Percentiles rank a stretch among this genome's conserved stretches.
These are phyloP conservation scores for Scolanthus callimorphus DNA, from an alignment of 92 coral and sea anemone species.

Conservation along the genomic window DNA sequence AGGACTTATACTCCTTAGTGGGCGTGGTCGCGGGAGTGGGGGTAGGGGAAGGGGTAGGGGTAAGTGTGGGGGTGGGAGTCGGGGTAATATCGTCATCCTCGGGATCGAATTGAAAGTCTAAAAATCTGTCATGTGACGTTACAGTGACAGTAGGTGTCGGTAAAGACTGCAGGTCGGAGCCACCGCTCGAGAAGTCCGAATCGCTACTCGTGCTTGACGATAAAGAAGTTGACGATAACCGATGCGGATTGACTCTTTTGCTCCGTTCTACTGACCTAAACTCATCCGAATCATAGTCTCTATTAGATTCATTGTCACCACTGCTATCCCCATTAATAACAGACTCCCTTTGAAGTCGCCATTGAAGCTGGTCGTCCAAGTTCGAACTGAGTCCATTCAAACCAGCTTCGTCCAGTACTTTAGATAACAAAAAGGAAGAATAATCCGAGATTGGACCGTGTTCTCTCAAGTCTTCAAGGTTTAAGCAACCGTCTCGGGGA, in stretches of 20 bases:
- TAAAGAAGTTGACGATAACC: conserved; percentile 34
- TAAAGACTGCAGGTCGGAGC: conserved; percentile 28
- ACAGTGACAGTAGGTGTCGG: conserved; percentile 53
- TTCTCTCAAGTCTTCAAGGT: conserved; percentile 25
- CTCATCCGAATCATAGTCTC: conserved; percentile 10
- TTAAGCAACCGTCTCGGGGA: conserved; percentile 11
- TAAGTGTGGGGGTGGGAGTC: conserved; percentile 24
- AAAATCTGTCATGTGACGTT: conserved; percentile 23
- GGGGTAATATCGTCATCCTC: conserved; percentile 27
- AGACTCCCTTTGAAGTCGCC: neutral
- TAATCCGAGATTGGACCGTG: conserved; percentile 65
- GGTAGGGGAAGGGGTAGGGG: conserved; percentile 34
- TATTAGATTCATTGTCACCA: neutral
- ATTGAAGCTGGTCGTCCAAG: conserved; percentile 1
- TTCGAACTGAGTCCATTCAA: conserved; percentile 54
- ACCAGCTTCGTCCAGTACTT: conserved; percentile 48
- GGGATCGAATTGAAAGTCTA: conserved; percentile 10
- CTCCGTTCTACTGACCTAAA: no score
- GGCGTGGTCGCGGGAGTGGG: conserved; percentile 33
- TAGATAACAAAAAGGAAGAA: conserved; percentile 62
- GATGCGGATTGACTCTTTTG: neutral
- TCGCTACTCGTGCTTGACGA: conserved; percentile 50
- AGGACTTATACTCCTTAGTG: conserved; percentile 34
- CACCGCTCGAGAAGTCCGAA: conserved; percentile 48
- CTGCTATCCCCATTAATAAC: neutral